Evolutionary conservation across 2,113 vertebrate genomes (phyloP).

Genomic region (Climacteris rufus): DNA sequence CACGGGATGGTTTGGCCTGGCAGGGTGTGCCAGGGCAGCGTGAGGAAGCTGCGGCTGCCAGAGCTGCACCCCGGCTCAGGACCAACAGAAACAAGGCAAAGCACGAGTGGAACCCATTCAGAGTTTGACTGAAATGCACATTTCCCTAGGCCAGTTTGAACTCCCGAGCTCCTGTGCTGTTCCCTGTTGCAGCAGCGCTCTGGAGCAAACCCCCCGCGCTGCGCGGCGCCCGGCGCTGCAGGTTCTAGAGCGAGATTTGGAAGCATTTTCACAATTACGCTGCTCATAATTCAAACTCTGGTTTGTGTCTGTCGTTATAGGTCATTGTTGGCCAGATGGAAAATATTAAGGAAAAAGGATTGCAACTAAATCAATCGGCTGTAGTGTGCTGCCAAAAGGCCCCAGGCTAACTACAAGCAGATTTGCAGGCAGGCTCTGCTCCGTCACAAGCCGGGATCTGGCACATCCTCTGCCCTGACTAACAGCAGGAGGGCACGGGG

Average conservation of each 20-base stretch:
- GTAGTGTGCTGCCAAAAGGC: slow-evolving; percentile 66
- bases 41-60: not conserved
- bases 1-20: not conserved
- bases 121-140: not conserved
- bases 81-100: not conserved
- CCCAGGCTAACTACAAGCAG: slow-evolving; percentile 79
- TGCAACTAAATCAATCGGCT: slow-evolving; percentile 81
- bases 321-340: slow-evolving; percentile 89
- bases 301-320: slow-evolving; percentile 80
- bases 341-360: slow-evolving; percentile 83
- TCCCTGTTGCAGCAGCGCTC: not conserved
- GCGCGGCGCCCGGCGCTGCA: not conserved
- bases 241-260: slow-evolving; percentile 69
- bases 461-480: slow-evolving; percentile 73
- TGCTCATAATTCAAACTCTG: slow-evolving; percentile 77
- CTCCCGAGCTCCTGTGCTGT: not conserved
- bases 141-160: not conserved
- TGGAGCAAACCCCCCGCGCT: not conserved
- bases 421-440: slow-evolving; percentile 70
- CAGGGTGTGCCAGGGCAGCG: accelerated
- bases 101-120: not conserved
- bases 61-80: not conserved
- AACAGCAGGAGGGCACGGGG: slow-evolving; percentile 75
- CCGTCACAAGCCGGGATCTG: slow-evolving; percentile 63
- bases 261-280: slow-evolving; percentile 67